Evolutionary conservation across 2,797 vertebrate genomes (phyloP).

Genomic region (Synanceia verrucosa): DNA sequence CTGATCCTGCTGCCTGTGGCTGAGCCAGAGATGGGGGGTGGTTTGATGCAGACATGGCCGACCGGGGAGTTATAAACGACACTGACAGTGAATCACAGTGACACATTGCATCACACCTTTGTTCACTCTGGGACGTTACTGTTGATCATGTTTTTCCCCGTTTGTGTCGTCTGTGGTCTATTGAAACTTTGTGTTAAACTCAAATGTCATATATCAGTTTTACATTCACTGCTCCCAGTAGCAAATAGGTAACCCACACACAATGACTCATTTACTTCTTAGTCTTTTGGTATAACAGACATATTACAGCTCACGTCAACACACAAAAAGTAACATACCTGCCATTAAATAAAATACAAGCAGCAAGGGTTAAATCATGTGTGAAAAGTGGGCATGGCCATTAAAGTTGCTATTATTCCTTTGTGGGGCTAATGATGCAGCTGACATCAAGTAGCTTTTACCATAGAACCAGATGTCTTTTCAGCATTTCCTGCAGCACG

Average conservation of each 20-base stretch:
- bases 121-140: not conserved
- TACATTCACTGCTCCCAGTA: not conserved
- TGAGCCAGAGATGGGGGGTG: constrained; percentile 30
- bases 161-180: not conserved
- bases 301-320: no score
- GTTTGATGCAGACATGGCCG: constrained; percentile 41
- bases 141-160: not conserved
- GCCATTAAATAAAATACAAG: constrained; percentile 11
- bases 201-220: not conserved
- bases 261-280: not conserved
- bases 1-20: constrained; percentile 37
- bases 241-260: not conserved
- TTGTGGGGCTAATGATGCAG: constrained; percentile 2
- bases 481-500: not conserved
- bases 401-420: constrained; percentile 31
- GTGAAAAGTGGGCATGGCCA: not conserved
- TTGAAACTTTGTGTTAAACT: not conserved
- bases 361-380: not conserved
- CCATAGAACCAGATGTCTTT: not conserved
- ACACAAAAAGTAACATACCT: constrained; percentile 2
- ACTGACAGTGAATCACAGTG: constrained; percentile 47
- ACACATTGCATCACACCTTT: constrained; percentile 31
- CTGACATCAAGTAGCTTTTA: not conserved
- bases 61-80: constrained; percentile 46
- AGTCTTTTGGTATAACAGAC: not conserved